Base-by-base conservation (phyloP, 2,888 invertebrate genomes). In the Enchytraeus crypticus region DNA sequence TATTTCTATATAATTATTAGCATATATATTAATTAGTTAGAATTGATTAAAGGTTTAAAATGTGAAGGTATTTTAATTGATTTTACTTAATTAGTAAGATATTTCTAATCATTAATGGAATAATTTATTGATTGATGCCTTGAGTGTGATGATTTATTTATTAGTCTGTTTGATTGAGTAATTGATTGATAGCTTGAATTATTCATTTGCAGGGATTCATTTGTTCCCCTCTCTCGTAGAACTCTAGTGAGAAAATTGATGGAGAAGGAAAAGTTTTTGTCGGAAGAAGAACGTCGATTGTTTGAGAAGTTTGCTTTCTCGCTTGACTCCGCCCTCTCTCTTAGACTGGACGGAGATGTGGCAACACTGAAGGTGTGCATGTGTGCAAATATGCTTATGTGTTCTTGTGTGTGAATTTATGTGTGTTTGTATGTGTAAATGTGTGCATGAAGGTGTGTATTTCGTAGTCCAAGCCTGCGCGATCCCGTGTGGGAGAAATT, bases 271-370 rank as follows among this genome's bases (percentile, higher is more conserved):
- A 64, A 70, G 5, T 71, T 73, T 45, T 67, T 77, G 23, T 73
- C 67, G 2, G 59, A 59, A 5, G 69, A 68, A 8, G 71, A 72
- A 33, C 45, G 47, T 33, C 69, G 69, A 57, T 64, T 65, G 3
- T 77, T 73, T 70, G 73, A 74, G 43, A 68, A 70, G 45, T 76
- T 78, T 66, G 71, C 76, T n/a, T 51, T 72, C 21, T 69, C 73
- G 11, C 61, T 78, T 27, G 77, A 77, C 64, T 71, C 71, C 56
- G 74, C 74, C 26, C 71, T 76, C 21, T 72, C 73, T 38, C 75
- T 73, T 63, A 72, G 72, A 63, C 77, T 27, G 18, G 26, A 53
- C 8, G 26, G 26, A 11, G 53, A 23, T 27, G 30, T 53, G 30
- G 38, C 11, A 8, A 8, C 38, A 11, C 38, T 38, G 11, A 38